Conservation (phyloP, 92 coral and sea anemone genomes). For the Parazoanthus swiftii region DNA sequence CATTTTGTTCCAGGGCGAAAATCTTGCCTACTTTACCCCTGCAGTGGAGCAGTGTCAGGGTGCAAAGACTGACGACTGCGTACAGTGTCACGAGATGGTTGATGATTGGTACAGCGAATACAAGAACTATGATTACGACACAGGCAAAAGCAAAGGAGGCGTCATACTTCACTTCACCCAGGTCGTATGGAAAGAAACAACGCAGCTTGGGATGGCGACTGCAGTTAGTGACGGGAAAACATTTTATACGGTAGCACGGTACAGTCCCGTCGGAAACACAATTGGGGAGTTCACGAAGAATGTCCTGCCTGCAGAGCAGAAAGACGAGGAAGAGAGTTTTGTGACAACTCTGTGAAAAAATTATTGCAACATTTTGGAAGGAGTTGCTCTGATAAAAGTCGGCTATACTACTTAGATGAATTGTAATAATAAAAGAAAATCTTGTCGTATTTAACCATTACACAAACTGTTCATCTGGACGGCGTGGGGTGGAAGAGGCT, state of each 20-base stretch:
- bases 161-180: not conserved
- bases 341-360: not conserved
- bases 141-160: not conserved
- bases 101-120: not conserved
- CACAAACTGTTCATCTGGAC: no score
- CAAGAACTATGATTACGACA: not conserved
- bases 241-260: not conserved
- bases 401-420: no score
- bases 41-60: slow-evolving; percentile 6
- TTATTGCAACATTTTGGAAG: not conserved
- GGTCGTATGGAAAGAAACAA: not conserved
- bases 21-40: not conserved
- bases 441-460: not conserved
- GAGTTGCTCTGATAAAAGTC: no score
- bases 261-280: not conserved
- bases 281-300: not conserved
- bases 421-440: not conserved
- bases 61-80: not conserved
- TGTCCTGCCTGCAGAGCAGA: not conserved
- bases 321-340: not conserved
- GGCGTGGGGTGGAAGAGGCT: no score
- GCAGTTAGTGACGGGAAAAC: not conserved
- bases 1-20: slow-evolving; percentile 5
- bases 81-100: slow-evolving; percentile 7
- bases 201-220: slow-evolving; percentile 7